A percentile compares a stretch with the other conserved stretches of the same genome.
These are phyloP conservation scores for Spongilla lacustris DNA, from an alignment of 37 sponge, comb jelly and placozoan genomes.

Conservation along the genomic window DNA sequence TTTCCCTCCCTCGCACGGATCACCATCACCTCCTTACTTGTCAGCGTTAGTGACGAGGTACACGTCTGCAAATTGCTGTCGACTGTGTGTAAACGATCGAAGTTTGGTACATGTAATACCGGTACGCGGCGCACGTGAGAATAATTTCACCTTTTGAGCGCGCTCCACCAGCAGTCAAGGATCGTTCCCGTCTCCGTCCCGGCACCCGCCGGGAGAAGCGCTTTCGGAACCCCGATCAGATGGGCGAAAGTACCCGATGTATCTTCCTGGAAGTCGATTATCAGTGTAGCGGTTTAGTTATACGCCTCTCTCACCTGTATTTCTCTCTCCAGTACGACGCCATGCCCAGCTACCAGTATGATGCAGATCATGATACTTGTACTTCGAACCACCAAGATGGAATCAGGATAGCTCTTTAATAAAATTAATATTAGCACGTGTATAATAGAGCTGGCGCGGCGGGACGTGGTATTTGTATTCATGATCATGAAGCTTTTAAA, in stretches of 20 bases:
- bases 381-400: too few species aligned
- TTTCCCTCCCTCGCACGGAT: neutral
- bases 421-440: too few species aligned
- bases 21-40: constrained; percentile 47
- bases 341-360: constrained; percentile 88
- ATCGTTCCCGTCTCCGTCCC: constrained; percentile 53
- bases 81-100: constrained; percentile 38
- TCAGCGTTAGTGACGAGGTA: constrained; percentile 90
- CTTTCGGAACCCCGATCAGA: constrained; percentile 86
- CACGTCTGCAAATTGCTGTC: constrained; percentile 83
- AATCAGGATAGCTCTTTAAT: too few species aligned
- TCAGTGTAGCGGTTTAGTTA: neutral
- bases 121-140: neutral
- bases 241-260: constrained; percentile 44
- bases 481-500: too few species aligned
- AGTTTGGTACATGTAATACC: neutral
- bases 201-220: constrained; percentile 78
- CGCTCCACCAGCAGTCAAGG: constrained; percentile 86
- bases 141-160: constrained; percentile 76
- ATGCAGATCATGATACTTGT: constrained; percentile 53
- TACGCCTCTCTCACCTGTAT: constrained; percentile 60
- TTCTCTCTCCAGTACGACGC: constrained; percentile 70
- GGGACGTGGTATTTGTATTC: too few species aligned
- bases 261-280: constrained; percentile 50
- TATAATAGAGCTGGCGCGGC: too few species aligned